Evolutionary conservation across 2,797 vertebrate genomes (phyloP).

Genomic region (Glyptemys insculpta): DNA sequence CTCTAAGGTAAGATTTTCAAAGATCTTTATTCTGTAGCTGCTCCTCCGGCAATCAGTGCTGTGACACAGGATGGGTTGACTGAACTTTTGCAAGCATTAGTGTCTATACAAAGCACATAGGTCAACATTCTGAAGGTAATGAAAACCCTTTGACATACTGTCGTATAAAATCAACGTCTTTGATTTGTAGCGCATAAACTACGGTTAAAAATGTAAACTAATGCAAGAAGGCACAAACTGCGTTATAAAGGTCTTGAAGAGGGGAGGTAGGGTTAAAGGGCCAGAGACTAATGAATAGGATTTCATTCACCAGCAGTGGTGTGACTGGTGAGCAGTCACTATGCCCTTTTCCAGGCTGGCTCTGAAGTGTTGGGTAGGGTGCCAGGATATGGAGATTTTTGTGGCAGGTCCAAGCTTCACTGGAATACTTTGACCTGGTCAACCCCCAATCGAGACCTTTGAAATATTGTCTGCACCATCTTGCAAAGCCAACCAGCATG

Average conservation of each 20-base stretch:
- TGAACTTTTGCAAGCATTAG: background rate
- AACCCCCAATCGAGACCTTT: background rate
- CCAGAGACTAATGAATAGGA: background rate
- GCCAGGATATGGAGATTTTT: background rate
- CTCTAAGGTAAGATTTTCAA: background rate
- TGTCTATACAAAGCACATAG: background rate
- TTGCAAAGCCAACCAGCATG: rapidly evolving
- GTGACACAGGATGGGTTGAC: background rate
- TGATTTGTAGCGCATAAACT: rapidly evolving
- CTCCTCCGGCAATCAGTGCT: rapidly evolving
- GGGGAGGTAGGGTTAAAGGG: background rate
- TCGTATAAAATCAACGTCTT: background rate
- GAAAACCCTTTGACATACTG: background rate
- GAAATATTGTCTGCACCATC: rapidly evolving
- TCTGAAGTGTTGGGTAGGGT: background rate
- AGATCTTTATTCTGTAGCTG: background rate
- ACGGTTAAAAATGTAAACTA: background rate
- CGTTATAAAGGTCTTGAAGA: background rate
- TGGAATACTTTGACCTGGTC: background rate
- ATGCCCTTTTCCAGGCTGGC: background rate
- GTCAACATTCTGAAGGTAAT: background rate
- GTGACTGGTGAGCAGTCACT: background rate
- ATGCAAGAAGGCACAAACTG: background rate
- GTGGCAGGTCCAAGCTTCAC: background rate
- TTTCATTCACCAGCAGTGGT: background rate